Evolutionary conservation across 2,888 invertebrate species (phyloP), one percentile per base, ranked within the genome.

Genomic region (Drosophila nigricruria): DNA sequence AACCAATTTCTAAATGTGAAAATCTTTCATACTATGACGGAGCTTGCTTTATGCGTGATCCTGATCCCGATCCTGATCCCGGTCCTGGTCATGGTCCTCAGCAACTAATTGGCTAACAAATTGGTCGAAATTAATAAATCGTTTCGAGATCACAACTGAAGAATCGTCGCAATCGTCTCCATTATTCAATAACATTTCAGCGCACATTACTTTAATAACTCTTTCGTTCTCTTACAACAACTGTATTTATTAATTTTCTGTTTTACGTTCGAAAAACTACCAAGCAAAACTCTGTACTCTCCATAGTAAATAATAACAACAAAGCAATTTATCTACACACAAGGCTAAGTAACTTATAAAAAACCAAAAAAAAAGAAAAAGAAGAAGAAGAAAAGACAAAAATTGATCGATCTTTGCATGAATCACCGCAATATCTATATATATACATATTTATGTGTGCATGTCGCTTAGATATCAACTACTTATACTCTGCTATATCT

Each of bases 281-380:
- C 54, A 80, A 65, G 50, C 60, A 67, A 69, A 83, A 59, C 77
- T 84, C 73, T 89, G 72, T 89, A 84, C 72, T 81, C 79, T 84
- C 82, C 77, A 89, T 88, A 75, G 78, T 86, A 70, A 73, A 66
- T 70, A 73, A 65, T 72, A 86, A 70, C 82, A 74, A 83, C 77
- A 72, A 80, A 71, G 87, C 87, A 88, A 82, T 71, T 88, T 71
- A 77, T 68, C 85, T 88, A 72, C 82, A 84, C 85, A 87, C 89
- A 79, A 85, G 89, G 85, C 73, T 85, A 89, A 85, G 85, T 85
- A 85, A 85, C 50, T 65, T 42, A 71, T 54, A 27, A 36, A 42
- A 50, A 38, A 14, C 49, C 49, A 8, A 18, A 25, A 3, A 25
- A 10, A 32, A 1, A 14, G 3, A 14, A 43, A 12, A 42, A 42